A percentile compares a stretch with the other conserved stretches of the same genome.
These are phyloP conservation scores for Bufo gargarizans DNA, from an alignment of 2,113 vertebrate species.

Conservation along the genomic window DNA sequence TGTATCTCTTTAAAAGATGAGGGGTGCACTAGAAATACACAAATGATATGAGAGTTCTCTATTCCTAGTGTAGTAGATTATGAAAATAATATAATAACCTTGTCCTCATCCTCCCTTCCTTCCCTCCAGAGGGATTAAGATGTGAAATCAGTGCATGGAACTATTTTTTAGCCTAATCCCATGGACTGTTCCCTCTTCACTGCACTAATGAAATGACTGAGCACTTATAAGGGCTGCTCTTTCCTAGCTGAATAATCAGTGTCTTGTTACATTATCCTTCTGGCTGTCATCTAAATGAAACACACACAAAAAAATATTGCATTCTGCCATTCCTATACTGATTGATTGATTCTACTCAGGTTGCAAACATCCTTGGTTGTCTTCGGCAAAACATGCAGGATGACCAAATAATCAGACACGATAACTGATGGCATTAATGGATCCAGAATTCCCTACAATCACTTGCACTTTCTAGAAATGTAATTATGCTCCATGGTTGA, in stretches of 20 bases:
- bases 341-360: neutral
- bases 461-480: neutral
- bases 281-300: neutral
- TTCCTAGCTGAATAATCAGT: conserved; percentile 9
- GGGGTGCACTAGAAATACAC: neutral
- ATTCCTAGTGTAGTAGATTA: neutral
- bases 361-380: neutral
- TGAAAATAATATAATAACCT: conserved; percentile 2
- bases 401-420: neutral
- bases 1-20: neutral
- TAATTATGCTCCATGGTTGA: neutral
- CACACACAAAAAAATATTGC: neutral
- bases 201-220: conserved; percentile 11
- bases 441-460: neutral
- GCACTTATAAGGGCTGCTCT: conserved; percentile 2
- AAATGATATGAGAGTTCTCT: neutral
- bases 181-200: neutral
- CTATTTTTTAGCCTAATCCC: neutral
- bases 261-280: neutral
- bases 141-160: neutral
- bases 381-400: neutral
- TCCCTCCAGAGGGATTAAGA: neutral
- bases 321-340: neutral
- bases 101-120: neutral
- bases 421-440: neutral